Evolutionary conservation across 2,888 invertebrate genomes (phyloP).

Genomic region (Dicycla oo): DNA sequence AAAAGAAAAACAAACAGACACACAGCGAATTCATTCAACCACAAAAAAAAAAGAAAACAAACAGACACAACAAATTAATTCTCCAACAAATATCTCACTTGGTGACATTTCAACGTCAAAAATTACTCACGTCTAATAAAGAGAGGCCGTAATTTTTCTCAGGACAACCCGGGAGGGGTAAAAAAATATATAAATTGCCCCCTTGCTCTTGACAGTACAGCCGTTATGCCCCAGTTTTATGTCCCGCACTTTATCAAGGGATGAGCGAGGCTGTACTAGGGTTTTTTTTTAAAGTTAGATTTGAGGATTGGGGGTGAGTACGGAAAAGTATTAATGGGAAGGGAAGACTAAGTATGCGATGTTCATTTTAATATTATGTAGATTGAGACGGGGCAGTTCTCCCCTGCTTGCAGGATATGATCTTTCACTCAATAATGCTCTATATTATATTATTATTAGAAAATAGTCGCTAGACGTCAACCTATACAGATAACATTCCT

Average conservation of each 20-base stretch:
- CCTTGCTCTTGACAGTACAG: slow-evolving; percentile 84
- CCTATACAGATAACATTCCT: too few relatives aligned
- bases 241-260: slow-evolving; percentile 80
- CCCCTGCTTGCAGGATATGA: neutral
- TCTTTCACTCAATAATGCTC: neutral
- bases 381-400: neutral
- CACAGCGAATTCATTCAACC: neutral
- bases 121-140: slow-evolving; percentile 76
- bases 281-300: slow-evolving; percentile 52
- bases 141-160: slow-evolving; percentile 71
- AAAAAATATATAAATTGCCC: slow-evolving; percentile 79
- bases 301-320: slow-evolving; percentile 16
- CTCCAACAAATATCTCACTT: slow-evolving; percentile 33
- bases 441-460: too few relatives aligned
- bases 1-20: slow-evolving; percentile 6
- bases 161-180: slow-evolving; percentile 60
- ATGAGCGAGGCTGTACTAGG: slow-evolving; percentile 70
- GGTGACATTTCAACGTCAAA: slow-evolving; percentile 64
- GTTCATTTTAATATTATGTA: slow-evolving; percentile 1
- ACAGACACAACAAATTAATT: slow-evolving; percentile 44
- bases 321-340: slow-evolving; percentile 1
- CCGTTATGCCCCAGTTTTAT: slow-evolving; percentile 84
- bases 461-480: too few relatives aligned
- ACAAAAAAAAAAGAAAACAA: slow-evolving; percentile 1
- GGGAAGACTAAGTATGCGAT: neutral